These are phyloP conservation scores for Toxotes chatareus DNA, from an alignment of 2,113 vertebrate species.

Conservation along the genomic window DNA sequence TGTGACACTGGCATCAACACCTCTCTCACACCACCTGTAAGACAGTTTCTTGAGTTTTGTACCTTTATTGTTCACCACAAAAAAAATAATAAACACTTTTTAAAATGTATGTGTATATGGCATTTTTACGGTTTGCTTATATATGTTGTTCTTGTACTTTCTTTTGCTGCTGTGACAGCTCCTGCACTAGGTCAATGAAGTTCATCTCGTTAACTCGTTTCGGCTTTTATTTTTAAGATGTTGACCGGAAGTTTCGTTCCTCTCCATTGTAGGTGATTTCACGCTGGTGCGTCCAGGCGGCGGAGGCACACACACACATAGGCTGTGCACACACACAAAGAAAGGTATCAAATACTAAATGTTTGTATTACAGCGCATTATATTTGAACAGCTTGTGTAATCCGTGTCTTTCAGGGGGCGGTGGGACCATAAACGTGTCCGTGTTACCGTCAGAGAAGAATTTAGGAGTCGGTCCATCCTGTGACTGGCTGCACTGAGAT, in stretches of 20 bases:
- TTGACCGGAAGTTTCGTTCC: constrained; percentile 44
- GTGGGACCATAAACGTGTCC: background rate
- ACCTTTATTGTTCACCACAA: too few relatives aligned
- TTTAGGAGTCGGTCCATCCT: constrained; percentile 58
- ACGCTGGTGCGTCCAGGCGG: constrained; percentile 85
- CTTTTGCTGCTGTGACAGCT: background rate
- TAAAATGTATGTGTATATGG: too few relatives aligned
- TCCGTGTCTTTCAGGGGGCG: background rate
- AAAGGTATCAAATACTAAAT: constrained; percentile 78
- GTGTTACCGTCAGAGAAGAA: constrained; percentile 15
- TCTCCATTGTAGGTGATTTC: constrained; percentile 28
- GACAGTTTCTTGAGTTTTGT: too few relatives aligned
- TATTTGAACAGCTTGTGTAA: background rate
- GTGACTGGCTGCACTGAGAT: constrained; percentile 65
- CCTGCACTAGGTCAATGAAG: background rate
- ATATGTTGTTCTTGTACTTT: background rate
- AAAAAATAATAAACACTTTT: too few relatives aligned
- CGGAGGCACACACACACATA: constrained; percentile 72
- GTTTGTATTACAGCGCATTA: background rate
- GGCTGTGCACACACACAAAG: constrained; percentile 84
- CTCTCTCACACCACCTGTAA: too few relatives aligned
- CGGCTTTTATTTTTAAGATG: constrained; percentile 55
- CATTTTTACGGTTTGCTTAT: background rate
- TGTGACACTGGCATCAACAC: background rate
- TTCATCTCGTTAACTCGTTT: too few relatives aligned